These are phyloP conservation scores for Amniataba percoides DNA, from an alignment of 2,797 vertebrate species.

Conservation along the genomic window DNA sequence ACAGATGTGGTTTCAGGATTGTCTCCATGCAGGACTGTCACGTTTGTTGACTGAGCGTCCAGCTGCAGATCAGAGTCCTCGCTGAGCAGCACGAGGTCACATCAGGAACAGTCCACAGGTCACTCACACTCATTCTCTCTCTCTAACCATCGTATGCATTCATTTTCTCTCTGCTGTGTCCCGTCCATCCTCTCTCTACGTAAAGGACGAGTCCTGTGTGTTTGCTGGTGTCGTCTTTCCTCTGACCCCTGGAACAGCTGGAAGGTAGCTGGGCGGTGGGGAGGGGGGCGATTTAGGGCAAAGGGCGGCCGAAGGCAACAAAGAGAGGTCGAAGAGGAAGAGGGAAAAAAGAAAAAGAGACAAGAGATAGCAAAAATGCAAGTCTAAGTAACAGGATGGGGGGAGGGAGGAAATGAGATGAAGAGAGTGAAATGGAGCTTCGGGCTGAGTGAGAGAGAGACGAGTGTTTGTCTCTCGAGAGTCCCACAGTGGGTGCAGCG, in stretches of 20 bases:
- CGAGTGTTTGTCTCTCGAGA: slow-evolving; percentile 46
- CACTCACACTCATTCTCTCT: slow-evolving; percentile 21
- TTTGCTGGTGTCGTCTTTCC: slow-evolving; percentile 42
- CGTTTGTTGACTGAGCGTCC: slow-evolving; percentile 27
- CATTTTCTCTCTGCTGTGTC: slow-evolving; percentile 9
- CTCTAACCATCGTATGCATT: slow-evolving; percentile 8
- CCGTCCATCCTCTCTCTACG: slow-evolving; percentile 2
- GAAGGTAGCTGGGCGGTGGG: slow-evolving; percentile 24
- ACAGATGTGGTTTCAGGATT: slow-evolving; percentile 29
- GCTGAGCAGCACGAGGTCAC: slow-evolving; percentile 19
- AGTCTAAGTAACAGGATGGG: slow-evolving; percentile 21
- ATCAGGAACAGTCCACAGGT: background rate
- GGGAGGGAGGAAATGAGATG: slow-evolving; percentile 36
- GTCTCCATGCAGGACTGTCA: background rate
- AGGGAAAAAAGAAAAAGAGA: background rate
- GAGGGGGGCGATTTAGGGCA: slow-evolving; percentile 25
- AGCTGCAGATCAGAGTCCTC: slow-evolving; percentile 16
- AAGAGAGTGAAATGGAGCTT: slow-evolving; percentile 40
- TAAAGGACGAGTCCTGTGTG: slow-evolving; percentile 2
- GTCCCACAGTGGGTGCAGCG: slow-evolving; percentile 15
- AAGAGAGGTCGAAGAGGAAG: background rate
- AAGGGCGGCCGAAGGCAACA: slow-evolving; percentile 48
- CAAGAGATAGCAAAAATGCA: slow-evolving; percentile 22
- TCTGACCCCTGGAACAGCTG: slow-evolving; percentile 52
- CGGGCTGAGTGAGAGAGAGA: slow-evolving; percentile 17